Evolutionary conservation across 2,888 invertebrate species (phyloP).

Genomic region (Pollenia griseotomentosa): DNA sequence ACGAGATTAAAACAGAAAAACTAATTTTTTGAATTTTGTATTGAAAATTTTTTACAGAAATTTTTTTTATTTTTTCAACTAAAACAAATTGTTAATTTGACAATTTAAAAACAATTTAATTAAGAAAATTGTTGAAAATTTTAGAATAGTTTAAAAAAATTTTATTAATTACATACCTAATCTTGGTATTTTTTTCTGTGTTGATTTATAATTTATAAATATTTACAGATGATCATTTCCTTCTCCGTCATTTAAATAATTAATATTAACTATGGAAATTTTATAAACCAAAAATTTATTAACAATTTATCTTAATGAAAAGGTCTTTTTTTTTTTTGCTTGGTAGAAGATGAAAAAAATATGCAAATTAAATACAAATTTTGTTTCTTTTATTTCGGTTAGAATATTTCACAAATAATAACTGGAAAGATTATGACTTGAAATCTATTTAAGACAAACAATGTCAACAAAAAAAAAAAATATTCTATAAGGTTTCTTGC

Average conservation of each 20-base stretch:
- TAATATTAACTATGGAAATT: neutral
- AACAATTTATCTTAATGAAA: neutral
- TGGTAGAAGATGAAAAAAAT: neutral
- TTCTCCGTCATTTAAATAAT: neutral
- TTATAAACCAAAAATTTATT: neutral
- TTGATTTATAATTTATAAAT: neutral
- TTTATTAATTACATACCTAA: no score
- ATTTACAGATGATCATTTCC: neutral
- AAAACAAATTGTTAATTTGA: no score
- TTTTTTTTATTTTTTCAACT: no score
- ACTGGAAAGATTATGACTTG: conserved; percentile 6
- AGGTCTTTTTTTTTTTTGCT: neutral
- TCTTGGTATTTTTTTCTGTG: no score
- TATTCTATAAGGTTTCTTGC: neutral
- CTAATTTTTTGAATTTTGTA: no score
- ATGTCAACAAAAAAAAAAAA: neutral
- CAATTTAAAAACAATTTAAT: no score
- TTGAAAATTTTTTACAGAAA: no score
- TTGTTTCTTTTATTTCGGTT: neutral
- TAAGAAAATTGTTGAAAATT: no score
- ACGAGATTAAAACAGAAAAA: no score
- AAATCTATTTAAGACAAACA: conserved; percentile 17
- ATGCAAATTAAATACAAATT: conserved; percentile 45
- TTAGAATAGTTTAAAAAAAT: no score
- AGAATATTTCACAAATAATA: conserved; percentile 9